These are phyloP conservation scores for Tinea trinotella DNA, from an alignment of 2,888 invertebrate genomes.

Conservation along the genomic window DNA sequence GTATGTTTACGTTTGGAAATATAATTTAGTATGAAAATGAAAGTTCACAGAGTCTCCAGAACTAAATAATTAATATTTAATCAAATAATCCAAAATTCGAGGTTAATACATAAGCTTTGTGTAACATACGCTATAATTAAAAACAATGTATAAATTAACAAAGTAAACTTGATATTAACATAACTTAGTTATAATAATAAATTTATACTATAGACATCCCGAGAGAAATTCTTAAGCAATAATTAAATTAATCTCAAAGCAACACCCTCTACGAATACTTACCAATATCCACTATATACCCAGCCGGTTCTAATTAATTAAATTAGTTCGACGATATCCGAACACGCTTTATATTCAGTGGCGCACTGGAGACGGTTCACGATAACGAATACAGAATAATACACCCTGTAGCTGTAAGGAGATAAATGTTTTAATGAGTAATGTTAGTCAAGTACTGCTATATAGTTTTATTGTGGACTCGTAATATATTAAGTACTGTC, in stretches of 20 bases:
- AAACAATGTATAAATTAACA: too few species aligned
- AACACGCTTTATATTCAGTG: slow-evolving; percentile 18
- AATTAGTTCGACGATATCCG: slow-evolving; percentile 17
- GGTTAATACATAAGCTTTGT: too few species aligned
- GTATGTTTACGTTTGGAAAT: too few species aligned
- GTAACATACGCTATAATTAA: too few species aligned
- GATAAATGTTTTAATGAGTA: too few species aligned
- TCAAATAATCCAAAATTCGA: too few species aligned
- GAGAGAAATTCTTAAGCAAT: slow-evolving; percentile 15
- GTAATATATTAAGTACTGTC: too few species aligned
- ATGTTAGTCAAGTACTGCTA: too few species aligned
- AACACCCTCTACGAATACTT: slow-evolving; percentile 6
- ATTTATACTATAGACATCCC: slow-evolving; percentile 2
- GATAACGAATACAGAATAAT: slow-evolving; percentile 18
- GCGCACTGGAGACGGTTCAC: neutral
- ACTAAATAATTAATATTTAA: too few species aligned
- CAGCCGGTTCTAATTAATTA: slow-evolving; percentile 3
- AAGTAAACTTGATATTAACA: neutral
- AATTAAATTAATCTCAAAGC: slow-evolving; percentile 17
- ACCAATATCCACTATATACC: slow-evolving; percentile 11
- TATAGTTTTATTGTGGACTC: too few species aligned
- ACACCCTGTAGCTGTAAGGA: slow-evolving; percentile 7
- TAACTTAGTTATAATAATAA: neutral
- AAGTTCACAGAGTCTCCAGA: too few species aligned
- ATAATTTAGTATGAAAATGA: too few species aligned